Evolutionary conservation across 1,140 invertebrate genomes (phyloP).

Genomic region (Halictus rubicundus): DNA sequence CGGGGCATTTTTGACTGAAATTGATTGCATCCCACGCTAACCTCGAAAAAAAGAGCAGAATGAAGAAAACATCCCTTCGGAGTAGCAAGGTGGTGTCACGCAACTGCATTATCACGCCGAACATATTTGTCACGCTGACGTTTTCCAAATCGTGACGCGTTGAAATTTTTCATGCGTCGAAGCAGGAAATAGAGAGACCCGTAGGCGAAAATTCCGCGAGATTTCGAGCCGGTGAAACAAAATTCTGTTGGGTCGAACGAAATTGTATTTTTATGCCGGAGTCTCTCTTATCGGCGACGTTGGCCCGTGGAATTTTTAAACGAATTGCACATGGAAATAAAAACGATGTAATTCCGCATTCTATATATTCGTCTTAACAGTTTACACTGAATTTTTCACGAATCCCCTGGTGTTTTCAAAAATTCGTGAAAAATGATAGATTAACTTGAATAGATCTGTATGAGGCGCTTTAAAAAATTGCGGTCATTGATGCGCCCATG

Average conservation of each 20-base stretch:
- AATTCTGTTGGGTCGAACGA: background rate
- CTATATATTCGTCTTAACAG: no score
- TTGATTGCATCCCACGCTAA: slow-evolving; percentile 43
- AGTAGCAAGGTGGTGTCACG: slow-evolving; percentile 35
- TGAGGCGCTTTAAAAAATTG: no score
- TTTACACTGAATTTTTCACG: no score
- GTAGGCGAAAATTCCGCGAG: background rate
- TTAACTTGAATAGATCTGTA: no score
- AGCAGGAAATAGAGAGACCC: background rate
- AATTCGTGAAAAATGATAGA: no score
- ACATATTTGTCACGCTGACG: slow-evolving; percentile 56
- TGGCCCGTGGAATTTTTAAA: no score
- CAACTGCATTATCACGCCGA: slow-evolving; percentile 56
- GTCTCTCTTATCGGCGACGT: no score
- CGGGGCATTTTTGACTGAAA: slow-evolving; percentile 43
- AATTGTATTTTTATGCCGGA: background rate
- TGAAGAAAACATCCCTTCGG: slow-evolving; percentile 51
- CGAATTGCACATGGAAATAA: no score
- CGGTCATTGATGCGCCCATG: no score
- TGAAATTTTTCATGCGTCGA: slow-evolving; percentile 40
- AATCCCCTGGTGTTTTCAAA: no score
- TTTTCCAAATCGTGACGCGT: slow-evolving; percentile 49
- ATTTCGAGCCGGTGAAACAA: background rate
- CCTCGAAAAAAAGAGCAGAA: slow-evolving; percentile 31
- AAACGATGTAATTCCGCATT: no score